Base-by-base conservation (phyloP, 1,140 invertebrate genomes). In the Drosophila murphyi region DNA sequence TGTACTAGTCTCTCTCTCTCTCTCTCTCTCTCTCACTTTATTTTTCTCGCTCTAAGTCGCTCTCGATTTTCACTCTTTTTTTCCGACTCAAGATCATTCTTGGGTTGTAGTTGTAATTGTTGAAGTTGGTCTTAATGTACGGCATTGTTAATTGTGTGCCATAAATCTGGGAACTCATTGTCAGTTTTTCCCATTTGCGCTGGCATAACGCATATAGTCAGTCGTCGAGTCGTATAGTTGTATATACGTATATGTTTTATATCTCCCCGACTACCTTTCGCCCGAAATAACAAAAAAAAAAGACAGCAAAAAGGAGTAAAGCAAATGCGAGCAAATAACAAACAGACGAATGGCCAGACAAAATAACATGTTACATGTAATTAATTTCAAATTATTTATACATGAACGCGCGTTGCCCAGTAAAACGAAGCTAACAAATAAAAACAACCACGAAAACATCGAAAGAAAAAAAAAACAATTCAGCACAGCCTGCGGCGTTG, bases 321-420 rank as follows among this genome's bases (percentile, higher is more conserved):
- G 6, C 56, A 69, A 55, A 64, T 34, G 51, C 55, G n/a, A 45
- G 39, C 29, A 64, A 72, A 47, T 57, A 74, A 64, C 77, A 69
- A 47, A 78, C 67, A 74, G 57, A 85, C 68, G 56, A 72, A 81
- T 70, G 64, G 52, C 57, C 75, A 72, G 48, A 73, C 74, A 78
- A 67, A 61, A 78, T 80, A 80, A 65, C 85, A 82, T 83, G 83
- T 88, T 88, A 89, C 83, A 88, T 88, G 85, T 88, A 89, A 88
- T 88, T 88, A 88, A 89, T 88, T 88, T 88, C 85, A 89, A 89
- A 88, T 88, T 88, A 88, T 88, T 89, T 88, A 88, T 88, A 89
- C 83, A 88, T 88, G 83, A 83, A 83, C 83, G 85, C 85, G 73
- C 73, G 48, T 62, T 55, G 64, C 34, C 65, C 65, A 28, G 51